These are phyloP conservation scores for Grantiella picta DNA, from an alignment of 2,113 vertebrate genomes.

Conservation along the genomic window DNA sequence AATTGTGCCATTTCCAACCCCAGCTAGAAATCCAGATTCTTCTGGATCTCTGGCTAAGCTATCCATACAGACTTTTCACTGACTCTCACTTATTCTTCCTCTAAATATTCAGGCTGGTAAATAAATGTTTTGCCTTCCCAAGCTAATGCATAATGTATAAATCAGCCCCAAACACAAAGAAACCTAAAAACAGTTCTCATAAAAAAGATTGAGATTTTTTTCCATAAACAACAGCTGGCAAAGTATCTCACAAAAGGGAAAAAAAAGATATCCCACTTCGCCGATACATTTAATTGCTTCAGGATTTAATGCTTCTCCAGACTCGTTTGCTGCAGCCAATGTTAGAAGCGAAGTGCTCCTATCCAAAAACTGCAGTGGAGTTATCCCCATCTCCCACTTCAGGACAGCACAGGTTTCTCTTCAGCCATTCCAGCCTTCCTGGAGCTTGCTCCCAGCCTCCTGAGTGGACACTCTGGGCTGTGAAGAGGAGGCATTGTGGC, in stretches of 20 bases:
- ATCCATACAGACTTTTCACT: neutral
- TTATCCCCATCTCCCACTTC: neutral
- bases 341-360: neutral
- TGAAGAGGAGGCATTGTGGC: neutral
- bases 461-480: rapidly evolving
- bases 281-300: conserved; percentile 14
- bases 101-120: conserved; percentile 12
- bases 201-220: neutral
- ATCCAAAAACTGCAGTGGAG: neutral
- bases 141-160: conserved; percentile 51
- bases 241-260: neutral
- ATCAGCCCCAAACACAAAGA: conserved; percentile 13
- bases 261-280: neutral
- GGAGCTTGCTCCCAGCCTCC: neutral
- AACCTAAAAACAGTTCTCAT: conserved; percentile 27
- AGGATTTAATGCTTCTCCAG: conserved; percentile 5
- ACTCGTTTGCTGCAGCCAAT: neutral
- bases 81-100: neutral
- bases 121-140: conserved; percentile 31
- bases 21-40: neutral
- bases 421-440: neutral
- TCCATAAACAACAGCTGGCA: conserved; percentile 42
- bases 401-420: neutral
- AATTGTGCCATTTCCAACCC: neutral
- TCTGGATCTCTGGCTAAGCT: neutral